Percentiles rank a stretch among this genome's conserved stretches.
phyloP scores from a whole-genome alignment of 2,888 invertebrate species.

The Anthophora plumipes region DNA sequence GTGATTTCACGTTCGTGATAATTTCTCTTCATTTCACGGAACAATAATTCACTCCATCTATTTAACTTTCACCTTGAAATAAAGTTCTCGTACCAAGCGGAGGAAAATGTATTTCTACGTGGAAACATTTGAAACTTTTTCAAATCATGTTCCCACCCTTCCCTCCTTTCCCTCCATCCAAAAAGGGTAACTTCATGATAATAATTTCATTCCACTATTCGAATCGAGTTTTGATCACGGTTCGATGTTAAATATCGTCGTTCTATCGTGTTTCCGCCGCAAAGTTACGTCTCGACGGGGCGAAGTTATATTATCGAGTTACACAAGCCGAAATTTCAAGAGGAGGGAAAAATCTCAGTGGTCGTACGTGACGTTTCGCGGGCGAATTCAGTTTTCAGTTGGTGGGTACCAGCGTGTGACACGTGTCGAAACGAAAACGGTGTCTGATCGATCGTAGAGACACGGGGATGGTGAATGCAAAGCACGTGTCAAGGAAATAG shows the following conservation, averaged over 20 bases:
- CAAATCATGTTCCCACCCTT: background rate
- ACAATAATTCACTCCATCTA: too few species aligned
- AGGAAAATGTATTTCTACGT: too few species aligned
- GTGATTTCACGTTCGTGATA: too few species aligned
- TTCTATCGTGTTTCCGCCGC: background rate
- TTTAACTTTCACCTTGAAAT: too few species aligned
- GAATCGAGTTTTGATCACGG: background rate
- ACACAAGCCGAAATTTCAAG: background rate
- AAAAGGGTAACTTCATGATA: background rate
- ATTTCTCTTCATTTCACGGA: too few species aligned
- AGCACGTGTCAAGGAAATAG: conserved; percentile 68
- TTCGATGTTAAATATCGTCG: background rate
- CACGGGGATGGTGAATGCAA: conserved; percentile 56
- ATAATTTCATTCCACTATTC: background rate
- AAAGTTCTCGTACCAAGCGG: too few species aligned
- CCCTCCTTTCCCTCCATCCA: background rate
- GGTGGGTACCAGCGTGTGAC: conserved; percentile 17
- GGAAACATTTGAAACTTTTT: background rate
- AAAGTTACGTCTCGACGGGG: background rate
- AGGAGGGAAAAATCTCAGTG: background rate
- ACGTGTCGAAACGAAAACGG: conserved; percentile 15
- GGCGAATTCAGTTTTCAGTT: conserved; percentile 9
- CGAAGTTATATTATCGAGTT: conserved; percentile 7
- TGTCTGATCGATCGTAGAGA: conserved; percentile 56
- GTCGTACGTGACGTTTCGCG: background rate